These are phyloP conservation scores for Penaeus indicus DNA, from an alignment of 1,140 invertebrate species.

Conservation along the genomic window DNA sequence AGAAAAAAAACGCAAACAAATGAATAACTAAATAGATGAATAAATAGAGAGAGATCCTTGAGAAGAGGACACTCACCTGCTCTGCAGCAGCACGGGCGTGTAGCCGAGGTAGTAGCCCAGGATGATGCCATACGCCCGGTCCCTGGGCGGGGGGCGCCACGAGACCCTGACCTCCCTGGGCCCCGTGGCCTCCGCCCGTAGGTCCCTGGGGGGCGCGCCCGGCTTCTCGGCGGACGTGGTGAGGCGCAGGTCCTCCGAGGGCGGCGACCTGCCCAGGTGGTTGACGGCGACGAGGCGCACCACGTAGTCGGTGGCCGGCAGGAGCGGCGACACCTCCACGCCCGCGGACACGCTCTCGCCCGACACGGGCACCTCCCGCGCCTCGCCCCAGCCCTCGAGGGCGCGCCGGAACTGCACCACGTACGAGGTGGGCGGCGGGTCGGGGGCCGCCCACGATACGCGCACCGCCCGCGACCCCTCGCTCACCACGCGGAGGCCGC, in stretches of 20 bases:
- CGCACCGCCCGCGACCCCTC: conserved; percentile 57
- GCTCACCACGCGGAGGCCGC: conserved; percentile 56
- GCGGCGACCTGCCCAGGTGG: conserved; percentile 69
- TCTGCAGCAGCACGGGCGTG: conserved; percentile 35
- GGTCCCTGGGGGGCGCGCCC: conserved; percentile 81
- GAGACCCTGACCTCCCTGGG: conserved; percentile 83
- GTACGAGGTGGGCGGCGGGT: conserved; percentile 49
- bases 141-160: conserved; percentile 80
- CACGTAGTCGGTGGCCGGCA: conserved; percentile 63
- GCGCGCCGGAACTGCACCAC: conserved; percentile 55
- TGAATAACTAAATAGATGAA: not conserved
- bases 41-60: not conserved
- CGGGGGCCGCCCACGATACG: conserved; percentile 58
- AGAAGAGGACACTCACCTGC: conserved; percentile 25
- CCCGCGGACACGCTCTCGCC: conserved; percentile 21
- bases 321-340: conserved; percentile 52
- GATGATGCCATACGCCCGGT: conserved; percentile 81
- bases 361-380: conserved; percentile 39
- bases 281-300: conserved; percentile 62
- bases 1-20: too few species aligned
- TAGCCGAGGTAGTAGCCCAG: conserved; percentile 75
- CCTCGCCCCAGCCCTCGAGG: conserved; percentile 54
- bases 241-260: conserved; percentile 67
- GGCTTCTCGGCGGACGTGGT: conserved; percentile 71
- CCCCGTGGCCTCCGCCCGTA: conserved; percentile 80